Conservation (phyloP, 2,113 vertebrate genomes). For the human region GRCh38 chr6:155673001-155673500, state of each 20-base stretch:
- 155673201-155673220: slow-evolving; percentile 56
- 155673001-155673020: neutral
- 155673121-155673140: slow-evolving; percentile 66
- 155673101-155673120: slow-evolving; percentile 60
- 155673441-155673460: slow-evolving; percentile 43
- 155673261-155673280: slow-evolving; percentile 46
- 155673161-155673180: slow-evolving; percentile 75
- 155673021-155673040: neutral
- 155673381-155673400: slow-evolving; percentile 56
- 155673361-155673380: slow-evolving; percentile 4
- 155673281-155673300: slow-evolving; percentile 42
- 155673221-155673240: slow-evolving; percentile 51
- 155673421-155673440: slow-evolving; percentile 61
- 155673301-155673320: slow-evolving; percentile 47
- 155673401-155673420: neutral
- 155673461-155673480: slow-evolving; percentile 62
- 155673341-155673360: slow-evolving; percentile 36
- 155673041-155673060: slow-evolving; percentile 48
- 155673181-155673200: slow-evolving; percentile 77
- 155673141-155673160: slow-evolving; percentile 70
- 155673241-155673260: slow-evolving; percentile 38
- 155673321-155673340: slow-evolving; percentile 40
- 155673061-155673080: slow-evolving; percentile 60
- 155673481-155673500: slow-evolving; percentile 49
- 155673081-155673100: slow-evolving; percentile 59